These are phyloP conservation scores for Hydrocynus forskahlii DNA, from an alignment of 2,797 vertebrate species.

Conservation along the genomic window DNA sequence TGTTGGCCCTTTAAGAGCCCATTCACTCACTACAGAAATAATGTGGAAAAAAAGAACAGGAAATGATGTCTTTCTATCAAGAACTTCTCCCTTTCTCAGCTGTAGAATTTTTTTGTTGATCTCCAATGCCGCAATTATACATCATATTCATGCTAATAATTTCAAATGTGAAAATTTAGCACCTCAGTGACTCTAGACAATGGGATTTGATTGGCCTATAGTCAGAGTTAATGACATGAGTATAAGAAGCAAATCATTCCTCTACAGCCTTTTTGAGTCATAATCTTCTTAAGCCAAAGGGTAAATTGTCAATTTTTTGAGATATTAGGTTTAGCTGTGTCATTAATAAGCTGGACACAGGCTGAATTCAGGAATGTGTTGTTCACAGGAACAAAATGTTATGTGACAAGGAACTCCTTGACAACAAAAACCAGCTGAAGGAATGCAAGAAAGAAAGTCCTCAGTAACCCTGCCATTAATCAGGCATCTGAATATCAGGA, in stretches of 20 bases:
- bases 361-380: not conserved
- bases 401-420: slow-evolving; percentile 1
- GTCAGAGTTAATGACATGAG: slow-evolving; percentile 33
- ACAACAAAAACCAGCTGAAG: not conserved
- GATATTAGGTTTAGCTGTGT: not conserved
- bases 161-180: slow-evolving; percentile 44
- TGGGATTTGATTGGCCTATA: slow-evolving; percentile 49
- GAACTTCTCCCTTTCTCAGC: slow-evolving; percentile 13
- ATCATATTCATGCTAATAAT: slow-evolving; percentile 50
- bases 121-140: slow-evolving; percentile 8
- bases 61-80: slow-evolving; percentile 23
- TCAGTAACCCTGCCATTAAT: not conserved
- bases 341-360: not conserved
- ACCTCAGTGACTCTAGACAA: slow-evolving; percentile 41
- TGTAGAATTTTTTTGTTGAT: slow-evolving; percentile 10
- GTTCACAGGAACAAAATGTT: slow-evolving; percentile 16
- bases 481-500: not conserved
- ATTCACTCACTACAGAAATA: not conserved
- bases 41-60: not conserved
- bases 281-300: not conserved
- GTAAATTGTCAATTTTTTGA: not conserved
- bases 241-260: not conserved
- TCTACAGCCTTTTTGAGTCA: slow-evolving; percentile 4
- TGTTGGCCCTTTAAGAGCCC: not conserved
- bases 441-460: not conserved